Evolutionary conservation across 2,797 vertebrate species (phyloP), one percentile per base, ranked within the genome.

Genomic region (Halcyon chelicuti): DNA sequence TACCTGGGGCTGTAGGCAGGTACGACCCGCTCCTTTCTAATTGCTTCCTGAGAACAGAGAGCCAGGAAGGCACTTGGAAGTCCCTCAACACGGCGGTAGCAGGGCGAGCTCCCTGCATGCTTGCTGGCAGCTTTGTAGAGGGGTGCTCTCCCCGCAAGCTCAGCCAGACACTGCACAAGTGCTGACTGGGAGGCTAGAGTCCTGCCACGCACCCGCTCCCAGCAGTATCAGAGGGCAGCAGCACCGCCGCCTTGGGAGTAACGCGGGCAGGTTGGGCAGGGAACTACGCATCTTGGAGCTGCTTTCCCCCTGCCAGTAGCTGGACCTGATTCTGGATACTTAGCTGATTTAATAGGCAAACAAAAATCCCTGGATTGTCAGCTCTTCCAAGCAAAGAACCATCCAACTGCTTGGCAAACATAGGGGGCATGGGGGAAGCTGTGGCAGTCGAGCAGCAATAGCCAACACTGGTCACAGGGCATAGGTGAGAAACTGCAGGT

Each of bases 271-370:
- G 65, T 88, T 89, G 94, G 93, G 91, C 91, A 94, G 51, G 46
- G 76, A 62, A 54, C 73, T 86, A 77, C 72, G 54, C 90, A 70
- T 88, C 79, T 91, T 91, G 96, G 94, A 96, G 76, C 70, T 58
- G 58, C 60, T 86, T 90, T 81, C 44, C 33, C 76, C 1, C 0
- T 6, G 12, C 81, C 11, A 18, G 95, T 88, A 90, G 85, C 89
- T 95, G 85, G 89, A 96, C 84, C 22, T 2, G 12, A 71, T 94
- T 83, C 88, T 76, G 90, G 95, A 88, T 88, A 92, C 73, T 96
- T 86, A 86, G 76, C 70, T 86, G 88, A 80, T 86, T 96, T 94
- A 81, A 93, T 63, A 88, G 23, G 60, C 93, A 95, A 96, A 93
- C 73, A 96, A 86, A 96, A 93, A 84, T 79, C 77, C 74, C 55